Evolutionary conservation across 2,888 invertebrate genomes (phyloP).

Genomic region (Agrotis exclamationis): DNA sequence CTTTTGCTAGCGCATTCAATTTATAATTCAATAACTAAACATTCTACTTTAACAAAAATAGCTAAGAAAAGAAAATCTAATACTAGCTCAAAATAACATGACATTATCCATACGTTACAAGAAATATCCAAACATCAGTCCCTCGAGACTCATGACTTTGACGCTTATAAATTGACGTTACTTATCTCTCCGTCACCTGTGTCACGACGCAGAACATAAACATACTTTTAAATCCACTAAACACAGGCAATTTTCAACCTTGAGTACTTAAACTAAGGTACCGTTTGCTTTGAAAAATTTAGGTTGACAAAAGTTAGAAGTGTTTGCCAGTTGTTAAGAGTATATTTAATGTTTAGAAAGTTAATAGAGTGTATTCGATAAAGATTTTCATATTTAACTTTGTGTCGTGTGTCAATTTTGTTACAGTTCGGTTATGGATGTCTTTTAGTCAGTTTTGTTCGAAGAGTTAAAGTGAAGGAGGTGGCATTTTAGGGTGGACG

Average conservation of each 20-base stretch:
- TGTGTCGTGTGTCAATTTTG: constrained; percentile 28
- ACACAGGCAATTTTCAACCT: constrained; percentile 16
- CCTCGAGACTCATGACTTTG: constrained; percentile 70
- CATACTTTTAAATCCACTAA: constrained; percentile 56
- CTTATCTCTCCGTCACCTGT: constrained; percentile 78
- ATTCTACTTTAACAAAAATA: not conserved
- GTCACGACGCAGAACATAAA: constrained; percentile 49
- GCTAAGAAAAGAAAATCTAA: constrained; percentile 28
- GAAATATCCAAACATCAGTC: constrained; percentile 58
- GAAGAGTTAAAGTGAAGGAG: too few relatives aligned
- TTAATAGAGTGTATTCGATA: constrained; percentile 49
- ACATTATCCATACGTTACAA: constrained; percentile 42
- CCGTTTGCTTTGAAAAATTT: not conserved
- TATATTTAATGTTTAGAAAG: constrained; percentile 47
- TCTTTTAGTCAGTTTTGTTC: not conserved
- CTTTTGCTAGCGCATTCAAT: too few relatives aligned
- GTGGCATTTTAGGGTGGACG: too few relatives aligned
- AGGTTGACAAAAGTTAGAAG: constrained; percentile 41
- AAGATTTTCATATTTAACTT: constrained; percentile 54
- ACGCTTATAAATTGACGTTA: constrained; percentile 82
- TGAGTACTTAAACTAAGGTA: not conserved
- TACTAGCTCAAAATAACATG: constrained; percentile 54
- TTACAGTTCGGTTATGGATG: not conserved
- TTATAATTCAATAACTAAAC: too few relatives aligned
- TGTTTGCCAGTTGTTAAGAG: constrained; percentile 43